Percentiles rank a stretch among this genome's conserved stretches.
Evolutionary conservation across 2,797 vertebrate genomes (phyloP).

Genomic region (Tachyglossus aculeatus): DNA sequence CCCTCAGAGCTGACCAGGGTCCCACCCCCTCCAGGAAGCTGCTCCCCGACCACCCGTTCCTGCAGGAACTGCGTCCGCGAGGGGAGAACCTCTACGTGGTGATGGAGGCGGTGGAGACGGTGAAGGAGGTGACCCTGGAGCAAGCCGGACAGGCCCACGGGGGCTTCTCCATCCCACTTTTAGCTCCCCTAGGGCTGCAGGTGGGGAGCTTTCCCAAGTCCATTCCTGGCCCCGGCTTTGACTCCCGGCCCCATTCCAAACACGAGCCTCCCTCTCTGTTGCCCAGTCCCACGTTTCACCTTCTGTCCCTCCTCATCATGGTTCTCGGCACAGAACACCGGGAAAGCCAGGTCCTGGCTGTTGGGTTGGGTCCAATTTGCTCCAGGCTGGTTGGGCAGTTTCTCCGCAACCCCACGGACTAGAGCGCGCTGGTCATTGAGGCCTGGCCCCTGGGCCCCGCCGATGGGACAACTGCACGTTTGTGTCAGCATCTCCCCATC

Average conservation of each 20-base stretch:
- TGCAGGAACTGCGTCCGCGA: conserved; percentile 46
- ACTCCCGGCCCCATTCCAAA: background rate
- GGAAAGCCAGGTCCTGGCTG: background rate
- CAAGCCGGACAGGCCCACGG: background rate
- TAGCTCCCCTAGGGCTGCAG: conserved; percentile 24
- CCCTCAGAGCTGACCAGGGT: background rate
- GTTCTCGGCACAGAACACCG: background rate
- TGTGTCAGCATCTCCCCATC: too few species aligned
- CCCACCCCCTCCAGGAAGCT: conserved; percentile 39
- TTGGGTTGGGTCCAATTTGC: background rate
- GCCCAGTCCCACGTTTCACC: too few species aligned
- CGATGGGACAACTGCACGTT: too few species aligned
- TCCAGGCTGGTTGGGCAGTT: background rate
- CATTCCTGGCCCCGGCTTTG: background rate
- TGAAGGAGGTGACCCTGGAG: conserved; percentile 36
- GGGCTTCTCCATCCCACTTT: conserved; percentile 16
- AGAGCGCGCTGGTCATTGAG: too few species aligned
- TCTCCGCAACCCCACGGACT: background rate
- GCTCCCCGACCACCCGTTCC: conserved; percentile 50
- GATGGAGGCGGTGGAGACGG: conserved; percentile 54
- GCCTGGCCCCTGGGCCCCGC: background rate
- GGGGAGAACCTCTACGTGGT: conserved; percentile 41
- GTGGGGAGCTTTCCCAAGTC: conserved; percentile 28
- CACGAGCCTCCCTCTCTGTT: too few species aligned
- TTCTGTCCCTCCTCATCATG: too few species aligned